Conservation (phyloP, 1,140 invertebrate species). For the Camponotus floridanus region DNA sequence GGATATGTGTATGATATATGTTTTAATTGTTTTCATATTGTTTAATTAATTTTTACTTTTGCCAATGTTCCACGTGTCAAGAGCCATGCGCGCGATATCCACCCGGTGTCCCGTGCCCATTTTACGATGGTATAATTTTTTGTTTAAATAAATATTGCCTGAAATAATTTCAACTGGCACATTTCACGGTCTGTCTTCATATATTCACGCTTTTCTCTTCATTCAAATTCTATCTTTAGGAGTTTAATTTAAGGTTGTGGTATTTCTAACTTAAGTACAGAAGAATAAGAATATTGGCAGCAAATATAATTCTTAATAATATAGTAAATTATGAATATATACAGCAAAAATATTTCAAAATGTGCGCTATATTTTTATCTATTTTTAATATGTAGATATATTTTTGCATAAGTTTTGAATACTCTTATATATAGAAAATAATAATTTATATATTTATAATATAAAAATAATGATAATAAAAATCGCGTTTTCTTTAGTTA, state of each 20-base stretch:
- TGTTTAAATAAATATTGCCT: slow-evolving; percentile 61
- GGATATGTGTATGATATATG: not conserved
- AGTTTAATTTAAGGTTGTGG: not conserved
- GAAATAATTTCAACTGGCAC: slow-evolving; percentile 3
- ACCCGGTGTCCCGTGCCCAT: slow-evolving; percentile 72
- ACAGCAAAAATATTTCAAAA: slow-evolving; percentile 17
- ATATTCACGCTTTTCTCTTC: slow-evolving; percentile 6
- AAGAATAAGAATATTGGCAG: not conserved
- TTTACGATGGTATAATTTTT: slow-evolving; percentile 76
- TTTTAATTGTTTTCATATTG: not conserved
- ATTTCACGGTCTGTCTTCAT: not conserved
- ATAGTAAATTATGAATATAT: not conserved
- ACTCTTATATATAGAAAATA: not conserved
- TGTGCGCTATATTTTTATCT: not conserved
- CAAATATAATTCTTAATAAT: not conserved
- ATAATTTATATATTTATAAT: slow-evolving; percentile 12
- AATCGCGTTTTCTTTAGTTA: not conserved
- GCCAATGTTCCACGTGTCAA: slow-evolving; percentile 59
- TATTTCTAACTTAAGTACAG: not conserved
- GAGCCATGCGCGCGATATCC: slow-evolving; percentile 73
- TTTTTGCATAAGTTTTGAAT: not conserved
- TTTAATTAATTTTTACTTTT: slow-evolving; percentile 68
- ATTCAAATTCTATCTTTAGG: slow-evolving; percentile 8
- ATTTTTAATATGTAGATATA: not conserved
- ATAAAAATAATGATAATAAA: not conserved